Percentiles rank a stretch among this genome's conserved stretches.
These are phyloP conservation scores for Kryphioiulus occultus DNA, from an alignment of 2,888 invertebrate genomes.

Conservation along the genomic window DNA sequence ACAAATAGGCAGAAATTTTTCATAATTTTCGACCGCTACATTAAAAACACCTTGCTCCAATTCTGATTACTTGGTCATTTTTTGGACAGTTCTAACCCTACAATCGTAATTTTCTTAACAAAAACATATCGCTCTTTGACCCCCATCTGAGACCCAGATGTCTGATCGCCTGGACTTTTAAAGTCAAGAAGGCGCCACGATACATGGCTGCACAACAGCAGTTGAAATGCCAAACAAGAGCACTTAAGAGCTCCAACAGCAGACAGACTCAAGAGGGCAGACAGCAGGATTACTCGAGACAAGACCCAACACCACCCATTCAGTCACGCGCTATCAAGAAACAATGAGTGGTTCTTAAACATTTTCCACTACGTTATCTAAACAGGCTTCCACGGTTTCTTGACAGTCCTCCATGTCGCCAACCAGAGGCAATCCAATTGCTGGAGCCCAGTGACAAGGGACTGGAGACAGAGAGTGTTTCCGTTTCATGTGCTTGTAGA, in stretches of 20 bases:
- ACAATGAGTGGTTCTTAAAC: not conserved
- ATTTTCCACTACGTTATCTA: not conserved
- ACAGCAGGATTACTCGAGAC: not conserved
- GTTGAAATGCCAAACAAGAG: not conserved
- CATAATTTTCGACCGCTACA: no score
- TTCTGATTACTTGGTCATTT: no score
- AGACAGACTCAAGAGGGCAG: no score
- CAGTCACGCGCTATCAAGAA: not conserved
- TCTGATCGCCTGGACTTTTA: no score
- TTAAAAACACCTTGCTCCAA: no score
- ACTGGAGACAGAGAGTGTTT: not conserved
- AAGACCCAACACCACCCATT: not conserved
- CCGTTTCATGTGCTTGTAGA: constrained; percentile 39
- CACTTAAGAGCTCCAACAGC: no score
- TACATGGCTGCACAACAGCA: not conserved
- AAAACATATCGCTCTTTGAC: no score
- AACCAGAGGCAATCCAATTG: not conserved
- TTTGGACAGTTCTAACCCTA: no score
- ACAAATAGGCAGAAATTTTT: no score
- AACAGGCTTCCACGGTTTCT: not conserved
- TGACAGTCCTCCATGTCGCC: not conserved
- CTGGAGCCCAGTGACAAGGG: not conserved
- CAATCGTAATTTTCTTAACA: no score
- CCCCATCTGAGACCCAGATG: no score
- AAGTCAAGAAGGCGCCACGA: not conserved